Percentiles rank a stretch among this genome's conserved stretches.
Evolutionary conservation across 2,113 vertebrate species (phyloP).

Genomic region (Clupea harengus): DNA sequence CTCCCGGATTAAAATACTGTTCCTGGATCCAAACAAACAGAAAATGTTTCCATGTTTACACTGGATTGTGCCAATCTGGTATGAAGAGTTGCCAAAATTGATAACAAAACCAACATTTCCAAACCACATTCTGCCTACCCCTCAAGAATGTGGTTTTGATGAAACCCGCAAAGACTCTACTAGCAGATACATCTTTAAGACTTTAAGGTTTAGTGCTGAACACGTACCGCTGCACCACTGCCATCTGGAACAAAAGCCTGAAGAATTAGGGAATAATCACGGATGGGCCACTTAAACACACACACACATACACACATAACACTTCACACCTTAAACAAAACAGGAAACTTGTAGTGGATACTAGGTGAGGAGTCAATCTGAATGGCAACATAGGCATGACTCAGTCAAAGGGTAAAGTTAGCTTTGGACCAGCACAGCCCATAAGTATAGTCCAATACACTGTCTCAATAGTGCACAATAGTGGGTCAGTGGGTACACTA

Average conservation of each 20-base stretch:
- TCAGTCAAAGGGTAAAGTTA: background rate
- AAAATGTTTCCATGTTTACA: background rate
- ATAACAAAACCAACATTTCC: background rate
- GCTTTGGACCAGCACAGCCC: background rate
- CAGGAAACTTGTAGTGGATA: background rate
- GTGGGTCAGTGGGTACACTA: background rate
- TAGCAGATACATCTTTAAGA: background rate
- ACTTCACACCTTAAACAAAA: background rate
- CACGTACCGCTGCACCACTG: background rate
- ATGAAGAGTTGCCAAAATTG: background rate
- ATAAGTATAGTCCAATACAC: background rate
- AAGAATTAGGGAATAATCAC: background rate
- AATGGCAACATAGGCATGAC: background rate
- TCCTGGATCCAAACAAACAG: background rate
- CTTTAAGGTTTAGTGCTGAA: background rate
- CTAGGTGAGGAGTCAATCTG: background rate
- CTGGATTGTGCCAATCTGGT: background rate
- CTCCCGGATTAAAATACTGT: background rate
- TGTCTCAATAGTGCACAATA: background rate
- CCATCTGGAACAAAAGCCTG: background rate
- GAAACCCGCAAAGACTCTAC: background rate
- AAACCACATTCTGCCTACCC: background rate
- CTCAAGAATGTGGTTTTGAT: slow-evolving; percentile 30
- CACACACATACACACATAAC: background rate
- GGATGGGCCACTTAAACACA: background rate